Conservation (phyloP, 2,113 vertebrate genomes). For the Anas platyrhynchos region DNA sequence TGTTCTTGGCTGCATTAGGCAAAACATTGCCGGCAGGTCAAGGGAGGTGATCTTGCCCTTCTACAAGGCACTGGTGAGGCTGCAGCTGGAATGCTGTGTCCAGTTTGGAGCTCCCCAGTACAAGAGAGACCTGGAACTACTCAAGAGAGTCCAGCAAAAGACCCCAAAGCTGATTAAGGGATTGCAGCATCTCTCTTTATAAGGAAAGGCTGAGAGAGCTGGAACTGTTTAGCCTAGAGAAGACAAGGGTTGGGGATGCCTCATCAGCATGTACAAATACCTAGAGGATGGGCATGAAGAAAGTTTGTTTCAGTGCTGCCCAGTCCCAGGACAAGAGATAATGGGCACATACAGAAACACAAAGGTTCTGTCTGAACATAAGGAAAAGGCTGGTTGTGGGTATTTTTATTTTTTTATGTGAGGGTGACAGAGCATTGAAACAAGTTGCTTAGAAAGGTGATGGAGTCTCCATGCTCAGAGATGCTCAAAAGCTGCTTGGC, state of each 20-base stretch:
- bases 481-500: not conserved
- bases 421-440: not conserved
- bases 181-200: not conserved
- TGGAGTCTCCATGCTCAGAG: not conserved
- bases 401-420: not conserved
- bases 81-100: not conserved
- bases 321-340: not conserved
- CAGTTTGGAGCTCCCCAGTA: not conserved
- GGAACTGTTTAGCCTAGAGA: not conserved
- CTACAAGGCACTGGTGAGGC: not conserved
- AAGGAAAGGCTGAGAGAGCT: not conserved
- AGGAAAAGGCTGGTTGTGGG: not conserved
- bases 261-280: not conserved
- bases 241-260: not conserved
- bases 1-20: accelerated
- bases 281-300: not conserved
- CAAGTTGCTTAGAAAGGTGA: not conserved
- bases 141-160: accelerated
- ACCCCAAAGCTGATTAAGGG: not conserved
- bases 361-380: not conserved
- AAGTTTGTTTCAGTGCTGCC: not conserved
- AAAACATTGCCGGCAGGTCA: accelerated
- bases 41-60: not conserved
- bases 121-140: accelerated
- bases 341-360: not conserved